Evolutionary conservation across 1,140 invertebrate genomes (phyloP).

Genomic region (Steinernema khuongi): DNA sequence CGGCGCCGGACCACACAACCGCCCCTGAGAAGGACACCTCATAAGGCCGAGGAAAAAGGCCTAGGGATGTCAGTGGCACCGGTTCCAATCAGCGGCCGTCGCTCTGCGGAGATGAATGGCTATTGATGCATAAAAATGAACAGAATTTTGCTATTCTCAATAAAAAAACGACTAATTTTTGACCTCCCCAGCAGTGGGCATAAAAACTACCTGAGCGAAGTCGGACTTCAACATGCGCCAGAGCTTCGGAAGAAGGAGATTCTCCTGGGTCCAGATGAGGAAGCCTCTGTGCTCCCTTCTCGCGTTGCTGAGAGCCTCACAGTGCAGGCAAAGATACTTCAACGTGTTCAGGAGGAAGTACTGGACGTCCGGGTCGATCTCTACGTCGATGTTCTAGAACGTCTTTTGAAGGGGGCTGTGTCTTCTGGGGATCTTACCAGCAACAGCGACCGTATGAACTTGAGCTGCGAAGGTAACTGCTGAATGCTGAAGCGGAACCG

Average conservation of each 20-base stretch:
- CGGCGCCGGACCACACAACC: no score
- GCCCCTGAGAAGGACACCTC: no score
- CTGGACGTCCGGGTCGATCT: constrained; percentile 77
- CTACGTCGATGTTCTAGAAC: constrained; percentile 71
- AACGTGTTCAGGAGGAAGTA: constrained; percentile 87
- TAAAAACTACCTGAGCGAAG: constrained; percentile 69
- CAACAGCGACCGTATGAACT: not conserved
- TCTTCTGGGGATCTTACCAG: constrained; percentile 16
- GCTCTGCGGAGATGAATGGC: no score
- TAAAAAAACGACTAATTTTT: not conserved
- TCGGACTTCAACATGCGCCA: constrained; percentile 88
- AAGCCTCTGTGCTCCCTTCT: constrained; percentile 78
- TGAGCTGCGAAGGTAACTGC: constrained; percentile 65
- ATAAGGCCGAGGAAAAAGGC: no score
- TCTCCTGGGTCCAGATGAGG: constrained; percentile 94
- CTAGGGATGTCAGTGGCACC: no score
- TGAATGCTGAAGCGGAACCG: constrained; percentile 68
- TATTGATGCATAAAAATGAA: no score
- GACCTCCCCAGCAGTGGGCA: no score
- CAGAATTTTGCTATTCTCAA: no score
- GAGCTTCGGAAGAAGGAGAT: constrained; percentile 86
- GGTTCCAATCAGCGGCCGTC: no score
- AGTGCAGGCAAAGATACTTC: constrained; percentile 83
- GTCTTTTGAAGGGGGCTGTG: not conserved
- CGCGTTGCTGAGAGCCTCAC: constrained; percentile 80